Conservation (phyloP, 2,888 invertebrate species). For the Baronia brevicornis region DNA sequence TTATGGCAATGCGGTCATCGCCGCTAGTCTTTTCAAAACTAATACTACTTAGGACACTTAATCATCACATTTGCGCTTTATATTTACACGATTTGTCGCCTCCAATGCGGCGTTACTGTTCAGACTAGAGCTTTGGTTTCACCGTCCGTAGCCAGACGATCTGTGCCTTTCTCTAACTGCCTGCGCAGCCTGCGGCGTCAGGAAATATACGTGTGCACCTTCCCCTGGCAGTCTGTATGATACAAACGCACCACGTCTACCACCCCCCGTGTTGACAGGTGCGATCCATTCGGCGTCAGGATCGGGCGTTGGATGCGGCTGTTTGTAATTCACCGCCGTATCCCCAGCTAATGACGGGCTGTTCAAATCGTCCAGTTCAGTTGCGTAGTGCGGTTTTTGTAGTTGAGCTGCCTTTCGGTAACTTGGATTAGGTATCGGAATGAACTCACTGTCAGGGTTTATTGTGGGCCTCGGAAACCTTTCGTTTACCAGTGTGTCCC, state of each 20-base stretch:
- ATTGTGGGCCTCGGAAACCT: conserved; percentile 79
- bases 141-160: conserved; percentile 61
- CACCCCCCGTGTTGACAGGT: conserved; percentile 58
- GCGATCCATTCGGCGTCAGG: conserved; percentile 77
- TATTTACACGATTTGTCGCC: conserved; percentile 59
- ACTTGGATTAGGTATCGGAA: conserved; percentile 64
- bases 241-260: conserved; percentile 71
- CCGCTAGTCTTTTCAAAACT: conserved; percentile 61
- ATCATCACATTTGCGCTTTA: conserved; percentile 75
- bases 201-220: conserved; percentile 86
- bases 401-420: conserved; percentile 48
- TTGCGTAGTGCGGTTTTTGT: conserved; percentile 50
- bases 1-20: conserved; percentile 65
- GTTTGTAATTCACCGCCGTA: conserved; percentile 74
- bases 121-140: conserved; percentile 73
- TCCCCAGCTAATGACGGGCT: conserved; percentile 60
- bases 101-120: conserved; percentile 42
- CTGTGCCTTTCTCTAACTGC: conserved; percentile 50
- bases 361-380: conserved; percentile 61
- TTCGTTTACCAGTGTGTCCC: conserved; percentile 84
- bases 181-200: conserved; percentile 79
- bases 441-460: conserved; percentile 82
- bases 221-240: conserved; percentile 85
- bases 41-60: conserved; percentile 73
- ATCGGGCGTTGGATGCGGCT: conserved; percentile 72